These are phyloP conservation scores for Drosophila anomelani DNA, from an alignment of 2,888 invertebrate genomes.

Conservation along the genomic window DNA sequence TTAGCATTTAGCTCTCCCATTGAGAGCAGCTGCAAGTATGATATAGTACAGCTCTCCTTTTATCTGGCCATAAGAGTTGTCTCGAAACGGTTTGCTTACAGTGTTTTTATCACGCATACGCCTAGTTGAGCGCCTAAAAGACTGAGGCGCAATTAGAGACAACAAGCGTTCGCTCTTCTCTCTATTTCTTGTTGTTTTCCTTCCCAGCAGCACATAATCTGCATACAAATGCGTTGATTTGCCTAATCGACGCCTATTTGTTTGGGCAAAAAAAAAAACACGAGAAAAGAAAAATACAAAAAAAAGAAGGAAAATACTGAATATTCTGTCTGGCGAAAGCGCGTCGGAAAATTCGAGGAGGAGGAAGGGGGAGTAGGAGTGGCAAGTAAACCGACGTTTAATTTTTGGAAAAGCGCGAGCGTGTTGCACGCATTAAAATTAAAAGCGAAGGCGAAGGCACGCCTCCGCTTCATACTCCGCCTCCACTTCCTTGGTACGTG, in stretches of 20 bases:
- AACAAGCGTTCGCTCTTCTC: constrained; percentile 27
- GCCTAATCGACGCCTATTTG: constrained; percentile 82
- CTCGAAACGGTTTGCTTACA: constrained; percentile 36
- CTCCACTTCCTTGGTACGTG: constrained; percentile 41
- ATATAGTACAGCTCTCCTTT: neutral
- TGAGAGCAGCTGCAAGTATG: neutral
- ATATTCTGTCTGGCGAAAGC: constrained; percentile 38
- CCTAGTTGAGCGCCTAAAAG: constrained; percentile 60
- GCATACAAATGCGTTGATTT: constrained; percentile 81
- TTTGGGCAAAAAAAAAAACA: constrained; percentile 58
- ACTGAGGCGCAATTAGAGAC: constrained; percentile 73
- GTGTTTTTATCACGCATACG: constrained; percentile 67
- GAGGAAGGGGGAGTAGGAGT: neutral
- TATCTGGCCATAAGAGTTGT: constrained; percentile 30
- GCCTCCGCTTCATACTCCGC: constrained; percentile 14
- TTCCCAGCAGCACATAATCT: constrained; percentile 76
- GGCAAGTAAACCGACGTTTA: constrained; percentile 76
- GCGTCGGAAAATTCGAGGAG: neutral
- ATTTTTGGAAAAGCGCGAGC: constrained; percentile 71
- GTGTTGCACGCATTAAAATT: constrained; percentile 80
- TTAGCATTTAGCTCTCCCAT: neutral
- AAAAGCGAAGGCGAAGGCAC: constrained; percentile 61
- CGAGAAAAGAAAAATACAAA: neutral
- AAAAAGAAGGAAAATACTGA: constrained; percentile 17
- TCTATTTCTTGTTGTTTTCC: constrained; percentile 29